Evolutionary conservation across 2,113 vertebrate genomes (phyloP).

Genomic region (Macquaria australasica): DNA sequence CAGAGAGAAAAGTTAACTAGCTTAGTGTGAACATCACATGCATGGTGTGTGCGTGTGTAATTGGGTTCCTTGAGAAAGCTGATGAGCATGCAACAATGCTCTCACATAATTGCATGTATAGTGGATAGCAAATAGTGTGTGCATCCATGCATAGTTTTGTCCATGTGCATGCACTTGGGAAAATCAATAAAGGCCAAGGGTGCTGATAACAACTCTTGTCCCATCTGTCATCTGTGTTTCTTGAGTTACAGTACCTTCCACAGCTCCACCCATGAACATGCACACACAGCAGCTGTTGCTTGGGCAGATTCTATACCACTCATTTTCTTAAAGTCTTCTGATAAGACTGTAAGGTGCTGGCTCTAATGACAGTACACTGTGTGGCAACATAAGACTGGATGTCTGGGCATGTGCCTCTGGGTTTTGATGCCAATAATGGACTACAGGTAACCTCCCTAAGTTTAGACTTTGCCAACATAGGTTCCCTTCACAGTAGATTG

Average conservation of each 20-base stretch:
- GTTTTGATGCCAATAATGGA: constrained; percentile 20
- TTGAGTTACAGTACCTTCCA: constrained; percentile 71
- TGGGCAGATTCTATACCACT: constrained; percentile 51
- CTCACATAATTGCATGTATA: constrained; percentile 40
- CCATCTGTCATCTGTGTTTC: constrained; percentile 75
- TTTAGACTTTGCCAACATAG: constrained; percentile 1
- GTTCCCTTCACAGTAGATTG: neutral
- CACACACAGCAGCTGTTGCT: constrained; percentile 73
- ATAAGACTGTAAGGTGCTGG: constrained; percentile 59
- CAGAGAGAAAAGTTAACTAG: neutral
- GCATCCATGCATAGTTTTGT: constrained; percentile 33
- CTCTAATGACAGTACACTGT: constrained; percentile 47
- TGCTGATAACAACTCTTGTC: constrained; percentile 71
- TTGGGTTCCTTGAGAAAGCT: constrained; percentile 27
- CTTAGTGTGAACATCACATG: neutral
- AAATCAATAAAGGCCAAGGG: constrained; percentile 55
- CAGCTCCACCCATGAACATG: constrained; percentile 50
- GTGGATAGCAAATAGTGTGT: constrained; percentile 53
- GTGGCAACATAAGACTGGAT: constrained; percentile 31
- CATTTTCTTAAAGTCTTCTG: constrained; percentile 71
- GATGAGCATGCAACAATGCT: constrained; percentile 43
- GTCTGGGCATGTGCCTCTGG: constrained; percentile 23
- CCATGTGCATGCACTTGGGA: constrained; percentile 21
- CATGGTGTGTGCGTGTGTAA: neutral
- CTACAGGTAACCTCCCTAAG: neutral